Percentiles rank a stretch among this genome's conserved stretches.
These are phyloP conservation scores for Byasa hedistus DNA, from an alignment of 2,888 invertebrate species.

Conservation along the genomic window DNA sequence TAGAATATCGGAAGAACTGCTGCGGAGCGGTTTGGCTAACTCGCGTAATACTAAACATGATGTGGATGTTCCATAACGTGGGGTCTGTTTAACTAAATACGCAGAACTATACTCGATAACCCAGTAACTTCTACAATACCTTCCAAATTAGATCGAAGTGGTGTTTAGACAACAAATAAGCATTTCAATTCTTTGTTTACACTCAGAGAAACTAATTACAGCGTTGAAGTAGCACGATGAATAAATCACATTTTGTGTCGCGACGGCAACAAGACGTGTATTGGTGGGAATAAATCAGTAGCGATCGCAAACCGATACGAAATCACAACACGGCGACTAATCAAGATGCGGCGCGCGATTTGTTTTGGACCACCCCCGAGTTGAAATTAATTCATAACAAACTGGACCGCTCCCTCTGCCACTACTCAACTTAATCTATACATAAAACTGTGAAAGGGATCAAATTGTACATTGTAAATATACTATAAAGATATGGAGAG, in stretches of 20 bases:
- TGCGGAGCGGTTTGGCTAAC: neutral
- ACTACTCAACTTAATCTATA: too few species aligned
- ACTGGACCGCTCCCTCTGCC: neutral
- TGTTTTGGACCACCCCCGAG: slow-evolving; percentile 50
- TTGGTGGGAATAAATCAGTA: slow-evolving; percentile 33
- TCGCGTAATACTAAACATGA: too few species aligned
- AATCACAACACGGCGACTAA: slow-evolving; percentile 54
- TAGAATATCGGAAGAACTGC: slow-evolving; percentile 12
- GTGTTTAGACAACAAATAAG: too few species aligned
- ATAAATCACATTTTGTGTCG: slow-evolving; percentile 19
- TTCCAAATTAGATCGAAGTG: too few species aligned
- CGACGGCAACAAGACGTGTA: slow-evolving; percentile 6
- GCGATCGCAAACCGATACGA: slow-evolving; percentile 47
- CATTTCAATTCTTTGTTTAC: too few species aligned
- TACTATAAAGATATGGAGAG: too few species aligned
- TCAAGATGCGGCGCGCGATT: slow-evolving; percentile 61
- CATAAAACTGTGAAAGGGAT: too few species aligned
- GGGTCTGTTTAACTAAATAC: too few species aligned
- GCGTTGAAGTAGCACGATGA: neutral
- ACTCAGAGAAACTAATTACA: neutral
- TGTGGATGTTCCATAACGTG: too few species aligned
- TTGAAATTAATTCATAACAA: slow-evolving; percentile 73
- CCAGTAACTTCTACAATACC: too few species aligned
- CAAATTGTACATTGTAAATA: too few species aligned
- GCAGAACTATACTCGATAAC: too few species aligned